Evolutionary conservation across 2,888 invertebrate genomes (phyloP), one percentile per base, ranked within the genome.

Genomic region (Melieria crassipennis): DNA sequence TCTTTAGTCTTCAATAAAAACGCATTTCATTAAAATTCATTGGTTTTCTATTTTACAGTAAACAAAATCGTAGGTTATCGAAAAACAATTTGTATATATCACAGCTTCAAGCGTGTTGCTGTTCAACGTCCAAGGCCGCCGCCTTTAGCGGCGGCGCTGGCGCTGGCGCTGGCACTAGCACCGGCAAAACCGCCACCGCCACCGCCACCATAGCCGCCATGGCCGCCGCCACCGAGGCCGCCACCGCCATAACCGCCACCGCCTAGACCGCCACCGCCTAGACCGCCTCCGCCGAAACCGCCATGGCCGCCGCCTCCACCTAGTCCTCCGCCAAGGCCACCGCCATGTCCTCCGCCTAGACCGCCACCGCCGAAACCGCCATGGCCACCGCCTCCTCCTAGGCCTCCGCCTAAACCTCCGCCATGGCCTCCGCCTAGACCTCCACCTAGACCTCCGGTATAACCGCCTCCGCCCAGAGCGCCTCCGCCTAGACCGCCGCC

Each of bases 131-230:
- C 58, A 13, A 13, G 6, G 5, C 63, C 63, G 2, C 30, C 55
- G 52, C 56, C 43, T n/a, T 10, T 7, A 16, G 42, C 58, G 5
- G 45, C 65, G 5, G 80, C 66, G 52, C 73, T 74, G 46, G 79
- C 74, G 46, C 71, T 62, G n/a, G 75, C 65, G 58, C 73, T 74
- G 10, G 78, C 69, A 13, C n/a, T 64, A 30, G 70, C 56, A 16
- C 30, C 65, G 30, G 46, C 50, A 43, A 6, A 47, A 13, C 45
- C 70, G 48, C 73, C 71, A 46, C 74, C 70, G 3, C 42, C 11
- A 1, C n/a, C 45, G 42, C 43, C 62, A 1, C 75, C 16, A 16
- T 16, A 1, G 16, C 74, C 70, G 3, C 42, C 11, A 1, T 1
- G 16, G 1, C n/a, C 45, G 42, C 43, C 62, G 0, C 75, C 72